Percentiles rank a stretch among this genome's conserved stretches.
Conservation (phyloP, 2,113 vertebrate genomes). For the Talpa occidentalis region DNA sequence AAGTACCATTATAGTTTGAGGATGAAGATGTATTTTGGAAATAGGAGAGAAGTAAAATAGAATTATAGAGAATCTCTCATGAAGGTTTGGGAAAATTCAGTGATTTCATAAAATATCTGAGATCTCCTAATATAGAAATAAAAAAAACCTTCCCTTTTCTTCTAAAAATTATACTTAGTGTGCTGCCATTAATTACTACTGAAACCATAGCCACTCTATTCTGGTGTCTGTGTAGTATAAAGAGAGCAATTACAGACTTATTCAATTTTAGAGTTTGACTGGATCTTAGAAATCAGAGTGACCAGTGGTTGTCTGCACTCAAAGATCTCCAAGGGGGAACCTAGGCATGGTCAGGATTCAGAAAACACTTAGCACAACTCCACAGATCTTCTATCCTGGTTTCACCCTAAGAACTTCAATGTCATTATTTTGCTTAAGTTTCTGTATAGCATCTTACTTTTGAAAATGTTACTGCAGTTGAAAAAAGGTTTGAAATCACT, state of each 20-base stretch:
- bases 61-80: background rate
- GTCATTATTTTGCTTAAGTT: background rate
- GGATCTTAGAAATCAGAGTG: background rate
- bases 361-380: background rate
- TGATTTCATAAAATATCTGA: background rate
- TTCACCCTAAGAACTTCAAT: background rate
- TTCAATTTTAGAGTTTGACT: background rate
- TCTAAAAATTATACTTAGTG: background rate
- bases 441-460: background rate
- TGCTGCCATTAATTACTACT: background rate
- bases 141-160: background rate
- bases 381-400: background rate
- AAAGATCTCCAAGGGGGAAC: background rate
- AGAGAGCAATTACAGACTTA: background rate
- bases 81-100: slow-evolving; percentile 5
- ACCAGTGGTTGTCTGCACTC: background rate
- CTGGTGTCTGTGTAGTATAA: background rate
- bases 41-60: background rate
- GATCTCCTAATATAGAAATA: background rate
- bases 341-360: background rate
- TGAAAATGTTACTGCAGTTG: background rate
- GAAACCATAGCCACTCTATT: background rate
- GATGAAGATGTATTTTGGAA: slow-evolving; percentile 15
- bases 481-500: background rate
- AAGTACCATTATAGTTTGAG: background rate